Conservation (phyloP, 2,113 vertebrate genomes). For the Platycercus adscitus region DNA sequence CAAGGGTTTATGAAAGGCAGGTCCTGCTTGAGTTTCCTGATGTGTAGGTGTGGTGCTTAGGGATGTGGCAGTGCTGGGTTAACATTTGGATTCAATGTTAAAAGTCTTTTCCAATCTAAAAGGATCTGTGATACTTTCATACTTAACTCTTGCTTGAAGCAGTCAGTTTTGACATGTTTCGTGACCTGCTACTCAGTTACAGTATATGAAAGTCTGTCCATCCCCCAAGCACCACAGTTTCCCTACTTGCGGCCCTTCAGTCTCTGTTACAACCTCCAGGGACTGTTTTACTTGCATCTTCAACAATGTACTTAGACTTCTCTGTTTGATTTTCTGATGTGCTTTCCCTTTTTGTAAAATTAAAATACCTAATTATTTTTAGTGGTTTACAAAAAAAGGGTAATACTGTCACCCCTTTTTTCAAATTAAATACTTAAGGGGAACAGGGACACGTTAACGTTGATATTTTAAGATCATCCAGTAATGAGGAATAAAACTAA, state of each 20-base stretch:
- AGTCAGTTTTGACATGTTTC: not conserved
- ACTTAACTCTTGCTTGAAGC: not conserved
- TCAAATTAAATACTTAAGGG: not conserved
- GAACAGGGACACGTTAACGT: too few relatives aligned
- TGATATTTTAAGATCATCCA: not conserved
- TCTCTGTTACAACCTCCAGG: not conserved
- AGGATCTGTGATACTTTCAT: not conserved
- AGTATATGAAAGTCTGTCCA: not conserved
- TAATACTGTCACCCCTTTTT: not conserved
- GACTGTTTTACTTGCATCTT: not conserved
- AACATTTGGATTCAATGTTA: not conserved
- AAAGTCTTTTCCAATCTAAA: not conserved
- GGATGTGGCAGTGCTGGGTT: not conserved
- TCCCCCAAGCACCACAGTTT: too few relatives aligned
- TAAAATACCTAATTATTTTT: not conserved
- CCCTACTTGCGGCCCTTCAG: not conserved
- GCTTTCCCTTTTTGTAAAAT: not conserved
- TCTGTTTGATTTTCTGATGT: not conserved
- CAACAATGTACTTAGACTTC: not conserved
- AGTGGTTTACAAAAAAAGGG: not conserved
- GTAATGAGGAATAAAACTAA: not conserved
- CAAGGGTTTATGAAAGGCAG: not conserved
- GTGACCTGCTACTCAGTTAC: not conserved
- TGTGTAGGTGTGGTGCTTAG: not conserved
- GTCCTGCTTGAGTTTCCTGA: not conserved